phyloP scores from a whole-genome alignment of 2,113 vertebrate genomes.

The Pterocles burchelli region DNA sequence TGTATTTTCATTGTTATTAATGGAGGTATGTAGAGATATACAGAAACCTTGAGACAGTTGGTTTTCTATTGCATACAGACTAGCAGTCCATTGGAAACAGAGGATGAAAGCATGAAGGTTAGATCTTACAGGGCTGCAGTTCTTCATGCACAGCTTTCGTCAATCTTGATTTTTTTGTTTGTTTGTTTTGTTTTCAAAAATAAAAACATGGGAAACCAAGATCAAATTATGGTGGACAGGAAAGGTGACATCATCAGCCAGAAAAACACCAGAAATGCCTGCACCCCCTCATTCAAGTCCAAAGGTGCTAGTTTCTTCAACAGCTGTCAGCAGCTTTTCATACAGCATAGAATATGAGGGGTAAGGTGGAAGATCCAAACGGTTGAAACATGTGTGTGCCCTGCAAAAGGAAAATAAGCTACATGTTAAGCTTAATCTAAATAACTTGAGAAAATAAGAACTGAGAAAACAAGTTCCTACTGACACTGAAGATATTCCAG shows the following conservation, averaged over 20 bases:
- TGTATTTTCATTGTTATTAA: constrained; percentile 78
- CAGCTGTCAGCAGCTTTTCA: constrained; percentile 94
- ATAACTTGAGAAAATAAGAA: not conserved
- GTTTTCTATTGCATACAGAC: constrained; percentile 83
- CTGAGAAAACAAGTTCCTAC: not conserved
- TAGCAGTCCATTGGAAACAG: constrained; percentile 78
- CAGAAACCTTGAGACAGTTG: constrained; percentile 80
- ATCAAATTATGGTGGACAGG: constrained; percentile 71
- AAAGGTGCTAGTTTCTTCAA: constrained; percentile 99
- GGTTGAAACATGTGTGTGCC: constrained; percentile 98
- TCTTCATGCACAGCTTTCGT: constrained; percentile 84
- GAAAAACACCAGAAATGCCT: constrained; percentile 58
- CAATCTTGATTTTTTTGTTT: constrained; percentile 61
- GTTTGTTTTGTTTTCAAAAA: constrained; percentile 71
- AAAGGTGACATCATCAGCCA: constrained; percentile 67
- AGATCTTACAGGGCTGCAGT: constrained; percentile 75
- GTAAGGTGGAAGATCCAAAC: constrained; percentile 95
- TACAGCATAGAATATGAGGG: constrained; percentile 94
- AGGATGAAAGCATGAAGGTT: constrained; percentile 80
- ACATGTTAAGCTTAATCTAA: not conserved
- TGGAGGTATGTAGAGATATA: constrained; percentile 83
- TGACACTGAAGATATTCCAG: not conserved
- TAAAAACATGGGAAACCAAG: constrained; percentile 75
- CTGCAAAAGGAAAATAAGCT: constrained; percentile 68
- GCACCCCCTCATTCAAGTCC: constrained; percentile 89